Base-by-base conservation (phyloP, 2,113 vertebrate species). In the Carollia perspicillata region DNA sequence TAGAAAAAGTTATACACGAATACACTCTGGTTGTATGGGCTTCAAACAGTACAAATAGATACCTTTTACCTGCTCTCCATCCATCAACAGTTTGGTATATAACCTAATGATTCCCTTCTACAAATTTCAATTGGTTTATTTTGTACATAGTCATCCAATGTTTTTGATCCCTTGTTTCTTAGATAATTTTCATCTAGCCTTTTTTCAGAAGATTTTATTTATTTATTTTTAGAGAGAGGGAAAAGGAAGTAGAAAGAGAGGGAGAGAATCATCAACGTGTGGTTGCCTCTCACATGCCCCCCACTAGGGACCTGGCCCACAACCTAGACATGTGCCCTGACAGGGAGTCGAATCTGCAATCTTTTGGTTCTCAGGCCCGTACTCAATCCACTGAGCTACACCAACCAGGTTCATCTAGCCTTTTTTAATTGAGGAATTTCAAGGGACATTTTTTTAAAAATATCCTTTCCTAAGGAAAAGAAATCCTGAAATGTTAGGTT, bases 91-190 rank as follows among this genome's bases (percentile, higher is more conserved):
- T 10, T 63, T 72, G 72, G 20, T 69, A 30, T 53, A 47, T 65
- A 60, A 75, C 42, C n/a, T 47, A 44, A 58, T 30, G 68, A 8
- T 53, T 11, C 47, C 42, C 10, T 49, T 60, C 72, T 65, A 9
- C 47, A 80, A 77, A 49, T 77, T 94, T 77, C 78, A 88, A 44
- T 83, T n/a, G 8, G 42, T 71, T 71, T 93, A 55, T 90, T 89
- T 78, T 88, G 55, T 85, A 28, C 63, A 17, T 44, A 28, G 55
- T 79, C 74, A 69, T 69, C 35, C 30, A 58, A 10, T 66, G 40
- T 14, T 88, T 86, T 88, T 85, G 17, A 60, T 33, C 92, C 23
- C 44, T 90, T 78, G 22, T 89, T 84, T 68, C 30, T 74, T 79
- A 84, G 55, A 26, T 60, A 79, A 83, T 90, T 30, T 65, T 51